These are phyloP conservation scores for Hedya salicella DNA, from an alignment of 2,888 invertebrate species.

Conservation along the genomic window DNA sequence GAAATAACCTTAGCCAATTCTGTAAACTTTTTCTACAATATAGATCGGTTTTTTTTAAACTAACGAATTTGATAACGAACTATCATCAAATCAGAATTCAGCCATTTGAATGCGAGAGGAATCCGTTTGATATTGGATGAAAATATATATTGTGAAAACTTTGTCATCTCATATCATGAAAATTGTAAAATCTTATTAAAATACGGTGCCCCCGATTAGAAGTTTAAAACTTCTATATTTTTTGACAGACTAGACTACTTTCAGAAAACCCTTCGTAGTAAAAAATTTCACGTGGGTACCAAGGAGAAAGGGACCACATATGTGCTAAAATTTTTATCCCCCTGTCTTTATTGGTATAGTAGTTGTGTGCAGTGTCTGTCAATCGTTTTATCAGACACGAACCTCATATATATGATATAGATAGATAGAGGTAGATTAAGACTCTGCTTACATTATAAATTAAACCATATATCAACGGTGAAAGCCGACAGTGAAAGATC, in stretches of 20 bases:
- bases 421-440: neutral
- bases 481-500: neutral
- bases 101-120: constrained; percentile 7
- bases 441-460: neutral
- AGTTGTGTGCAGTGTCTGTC: too few species aligned
- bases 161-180: neutral
- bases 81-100: neutral
- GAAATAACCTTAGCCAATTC: constrained; percentile 34
- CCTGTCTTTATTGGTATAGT: too few species aligned
- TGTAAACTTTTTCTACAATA: neutral
- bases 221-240: neutral
- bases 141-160: neutral
- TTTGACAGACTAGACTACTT: too few species aligned
- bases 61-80: constrained; percentile 1
- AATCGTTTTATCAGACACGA: too few species aligned
- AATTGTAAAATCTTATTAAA: neutral
- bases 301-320: too few species aligned
- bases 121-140: neutral
- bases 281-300: too few species aligned
- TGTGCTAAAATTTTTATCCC: too few species aligned
- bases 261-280: too few species aligned
- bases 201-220: neutral
- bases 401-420: too few species aligned
- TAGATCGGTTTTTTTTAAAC: constrained; percentile 8
- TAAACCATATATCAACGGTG: neutral